Conservation (phyloP, 2,113 vertebrate species). For the Ceyx margarethae region DNA sequence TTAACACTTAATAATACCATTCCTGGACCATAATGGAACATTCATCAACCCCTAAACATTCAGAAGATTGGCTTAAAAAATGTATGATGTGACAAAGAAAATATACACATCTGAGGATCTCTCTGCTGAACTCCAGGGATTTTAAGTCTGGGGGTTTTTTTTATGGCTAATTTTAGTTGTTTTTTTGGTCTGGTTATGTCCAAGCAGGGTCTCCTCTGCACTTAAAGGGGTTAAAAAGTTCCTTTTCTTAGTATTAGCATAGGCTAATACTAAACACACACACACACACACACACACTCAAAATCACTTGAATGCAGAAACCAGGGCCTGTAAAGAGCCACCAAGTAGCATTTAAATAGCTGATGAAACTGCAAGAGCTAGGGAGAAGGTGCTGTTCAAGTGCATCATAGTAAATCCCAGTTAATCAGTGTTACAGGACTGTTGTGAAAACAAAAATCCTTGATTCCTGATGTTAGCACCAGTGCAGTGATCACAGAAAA, state of each 20-base stretch:
- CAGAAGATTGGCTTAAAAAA: conserved; percentile 25
- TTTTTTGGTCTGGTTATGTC: not conserved
- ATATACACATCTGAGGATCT: not conserved
- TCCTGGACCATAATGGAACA: conserved; percentile 23
- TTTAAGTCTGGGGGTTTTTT: not conserved
- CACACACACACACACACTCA: not conserved
- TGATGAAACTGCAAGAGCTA: not conserved
- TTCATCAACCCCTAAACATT: conserved; percentile 12
- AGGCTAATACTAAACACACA: not conserved
- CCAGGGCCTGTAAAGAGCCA: not conserved
- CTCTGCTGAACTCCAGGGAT: not conserved
- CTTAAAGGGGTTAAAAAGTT: not conserved
- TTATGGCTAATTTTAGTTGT: not conserved
- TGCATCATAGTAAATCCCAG: not conserved
- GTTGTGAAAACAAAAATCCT: not conserved
- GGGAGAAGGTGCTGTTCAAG: not conserved
- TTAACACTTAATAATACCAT: conserved; percentile 43
- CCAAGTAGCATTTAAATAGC: accelerated
- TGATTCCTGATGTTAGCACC: not conserved
- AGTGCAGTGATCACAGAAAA: not conserved
- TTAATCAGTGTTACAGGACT: not conserved
- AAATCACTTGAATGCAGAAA: not conserved
- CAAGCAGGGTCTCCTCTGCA: not conserved
- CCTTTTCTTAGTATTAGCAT: not conserved
- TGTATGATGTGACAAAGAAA: conserved; percentile 15